Evolutionary conservation across 2,797 vertebrate species (phyloP), one percentile per base, ranked within the genome.

Genomic region (Sebastes matsubarae): DNA sequence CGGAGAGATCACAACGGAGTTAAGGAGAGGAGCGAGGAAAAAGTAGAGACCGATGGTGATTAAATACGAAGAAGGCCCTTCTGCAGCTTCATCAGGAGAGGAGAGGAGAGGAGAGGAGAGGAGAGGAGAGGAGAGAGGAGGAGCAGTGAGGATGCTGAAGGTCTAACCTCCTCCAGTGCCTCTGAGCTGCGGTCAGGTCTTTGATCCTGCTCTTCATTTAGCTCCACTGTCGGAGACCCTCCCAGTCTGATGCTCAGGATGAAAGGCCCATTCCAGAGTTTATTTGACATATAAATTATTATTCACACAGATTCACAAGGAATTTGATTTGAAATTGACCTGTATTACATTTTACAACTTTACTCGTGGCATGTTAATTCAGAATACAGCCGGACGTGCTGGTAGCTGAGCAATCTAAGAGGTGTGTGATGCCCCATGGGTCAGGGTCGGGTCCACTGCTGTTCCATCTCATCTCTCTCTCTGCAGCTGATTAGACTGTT

Each of bases 201-300:
- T 90, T 93, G 89, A 91, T 93, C 86, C 80, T 78, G 80, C 81
- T 61, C 81, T 85, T 88, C 86, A 85, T 87, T 89, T 86, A 83
- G 72, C 68, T 76, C 65, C 86, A 36, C 86, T 55, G 80, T 72
- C 38, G 79, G 82, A 82, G 64, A 76, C 69, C 79, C 77, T 81
- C 70, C 76, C 82, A 82, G 68, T 84, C 81, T 42, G 83, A 89
- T 80, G 76, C 54, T 27, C 63, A 65, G 61, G 81, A 87, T 85
- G 87, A 85, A 88, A 87, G 68, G 67, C 30, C 55, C 60, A 73
- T 69, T 86, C 32, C 76, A 68, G 46, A 85, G 63, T 88, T 87
- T 77, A 76, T 89, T 65, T 60, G 73, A 79, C 46, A 30, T 29
- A 66, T 52, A 16, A 72, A 75, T 80, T 72, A 79, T 75, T 71